Percentiles rank a stretch among this genome's conserved stretches.
These are phyloP conservation scores for Perca flavescens DNA, from an alignment of 2,113 vertebrate genomes.

Conservation along the genomic window DNA sequence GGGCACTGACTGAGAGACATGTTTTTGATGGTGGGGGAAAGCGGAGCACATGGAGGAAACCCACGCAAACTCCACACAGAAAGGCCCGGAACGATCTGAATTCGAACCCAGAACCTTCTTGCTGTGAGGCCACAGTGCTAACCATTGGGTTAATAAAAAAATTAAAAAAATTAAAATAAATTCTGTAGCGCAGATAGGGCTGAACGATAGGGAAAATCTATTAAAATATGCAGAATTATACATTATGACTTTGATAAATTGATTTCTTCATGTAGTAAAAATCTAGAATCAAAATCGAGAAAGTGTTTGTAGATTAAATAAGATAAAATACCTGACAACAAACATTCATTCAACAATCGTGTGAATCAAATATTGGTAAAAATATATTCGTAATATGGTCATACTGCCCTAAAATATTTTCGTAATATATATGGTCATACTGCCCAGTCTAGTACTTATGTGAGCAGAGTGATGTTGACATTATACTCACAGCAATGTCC, in stretches of 20 bases:
- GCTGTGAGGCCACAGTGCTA: no score
- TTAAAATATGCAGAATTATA: not conserved
- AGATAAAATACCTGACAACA: not conserved
- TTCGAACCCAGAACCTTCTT: no score
- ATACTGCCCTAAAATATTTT: not conserved
- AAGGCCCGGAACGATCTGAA: no score
- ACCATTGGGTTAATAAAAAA: no score
- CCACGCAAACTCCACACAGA: no score
- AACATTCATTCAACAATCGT: not conserved
- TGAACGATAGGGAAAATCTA: not conserved
- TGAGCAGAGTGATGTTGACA: not conserved
- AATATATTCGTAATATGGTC: no score
- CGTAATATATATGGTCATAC: no score
- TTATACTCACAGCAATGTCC: slow-evolving; percentile 90
- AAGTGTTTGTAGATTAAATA: not conserved
- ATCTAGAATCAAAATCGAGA: not conserved
- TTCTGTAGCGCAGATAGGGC: not conserved
- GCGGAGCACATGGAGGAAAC: no score
- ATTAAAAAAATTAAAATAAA: not conserved
- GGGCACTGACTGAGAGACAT: no score
- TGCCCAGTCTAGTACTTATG: not conserved
- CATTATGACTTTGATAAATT: not conserved
- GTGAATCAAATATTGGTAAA: not conserved
- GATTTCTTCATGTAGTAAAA: not conserved
- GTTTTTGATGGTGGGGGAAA: no score